Base-by-base conservation (phyloP, 2,113 vertebrate genomes). In the Globicephala melas region DNA sequence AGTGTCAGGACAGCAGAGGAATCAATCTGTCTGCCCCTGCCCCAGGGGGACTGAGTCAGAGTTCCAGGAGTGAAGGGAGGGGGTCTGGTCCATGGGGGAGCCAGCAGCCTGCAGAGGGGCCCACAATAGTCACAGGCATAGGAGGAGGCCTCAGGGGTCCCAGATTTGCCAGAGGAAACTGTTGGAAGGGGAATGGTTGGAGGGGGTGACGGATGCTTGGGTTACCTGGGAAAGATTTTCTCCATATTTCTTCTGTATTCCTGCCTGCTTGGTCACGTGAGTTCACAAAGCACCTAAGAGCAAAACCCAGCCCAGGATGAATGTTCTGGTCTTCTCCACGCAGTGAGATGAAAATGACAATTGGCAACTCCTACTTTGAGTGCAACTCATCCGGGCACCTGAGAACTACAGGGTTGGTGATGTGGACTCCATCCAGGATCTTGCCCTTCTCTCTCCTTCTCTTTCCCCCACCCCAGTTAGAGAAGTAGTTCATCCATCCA, bases 341-440 rank as follows among this genome's bases (percentile, higher is more conserved):
- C 15, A n/a, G 4, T 70, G 50, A 68, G 44, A 65, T 17, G 25
- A 65, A 55, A 25, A 26, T 38, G 62, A 11, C 33, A 7, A 28
- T 2, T n/a, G 21, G 44, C 44, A 47, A 20, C 36, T 71, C 28
- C 28, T 33, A 2, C 41, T 44, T 36, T n/a, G 14, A 33, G 6
- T 12, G 4, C 4, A 53, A 21, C 60, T 82, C 47, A n/a, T 44
- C 5, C n/a, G 41, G 47, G 47, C 13, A 17, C 31, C 47, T 31
- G 15, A 47, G 55, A 47, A 86, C 8, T 3, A 4, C 0, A 1
- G 76, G 38, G 18, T 4, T 21, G 38, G 1, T 26, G 25, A 18
- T 41, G 23, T 44, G 60, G 11, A 10, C 41, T 25, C 47, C 31
- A 8, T 44, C n/a, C n/a, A 12, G 20, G 70, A 84, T 58, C 65